Conservation (phyloP, 1,140 invertebrate genomes). For the Apocrypta bakeri region DNA sequence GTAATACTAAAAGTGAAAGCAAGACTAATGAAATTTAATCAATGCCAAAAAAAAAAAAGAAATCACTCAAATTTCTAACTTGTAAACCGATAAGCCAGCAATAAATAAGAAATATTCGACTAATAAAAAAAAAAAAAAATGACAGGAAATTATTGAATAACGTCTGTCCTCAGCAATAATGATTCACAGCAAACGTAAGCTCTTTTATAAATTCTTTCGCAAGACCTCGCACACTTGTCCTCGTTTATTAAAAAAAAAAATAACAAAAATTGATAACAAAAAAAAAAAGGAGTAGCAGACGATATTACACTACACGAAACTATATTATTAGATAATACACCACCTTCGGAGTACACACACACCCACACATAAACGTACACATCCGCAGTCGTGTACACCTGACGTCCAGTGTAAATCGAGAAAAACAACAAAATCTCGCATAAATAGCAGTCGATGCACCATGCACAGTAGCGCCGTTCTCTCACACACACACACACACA, state of each 20-base stretch:
- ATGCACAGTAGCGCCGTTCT: no score
- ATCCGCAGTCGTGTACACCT: no score
- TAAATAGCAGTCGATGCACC: neutral
- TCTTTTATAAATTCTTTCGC: neutral
- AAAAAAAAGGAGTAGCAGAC: neutral
- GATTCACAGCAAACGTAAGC: conserved; percentile 11
- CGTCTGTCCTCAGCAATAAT: neutral
- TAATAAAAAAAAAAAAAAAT: neutral
- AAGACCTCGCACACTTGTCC: neutral
- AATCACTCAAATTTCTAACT: neutral
- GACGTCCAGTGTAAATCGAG: no score
- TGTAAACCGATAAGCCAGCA: neutral
- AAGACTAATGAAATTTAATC: neutral
- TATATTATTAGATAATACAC: no score
- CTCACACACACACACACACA: no score
- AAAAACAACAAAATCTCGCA: no score
- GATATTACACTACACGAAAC: neutral
- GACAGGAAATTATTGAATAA: neutral
- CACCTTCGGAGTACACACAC: no score
- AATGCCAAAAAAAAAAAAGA: neutral
- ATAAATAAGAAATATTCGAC: neutral
- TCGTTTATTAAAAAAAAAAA: neutral
- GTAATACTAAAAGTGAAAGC: neutral
- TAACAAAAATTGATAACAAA: no score
- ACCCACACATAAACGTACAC: no score